Evolutionary conservation across 2,113 vertebrate species (phyloP).

Genomic region (Spheniscus mendiculus): DNA sequence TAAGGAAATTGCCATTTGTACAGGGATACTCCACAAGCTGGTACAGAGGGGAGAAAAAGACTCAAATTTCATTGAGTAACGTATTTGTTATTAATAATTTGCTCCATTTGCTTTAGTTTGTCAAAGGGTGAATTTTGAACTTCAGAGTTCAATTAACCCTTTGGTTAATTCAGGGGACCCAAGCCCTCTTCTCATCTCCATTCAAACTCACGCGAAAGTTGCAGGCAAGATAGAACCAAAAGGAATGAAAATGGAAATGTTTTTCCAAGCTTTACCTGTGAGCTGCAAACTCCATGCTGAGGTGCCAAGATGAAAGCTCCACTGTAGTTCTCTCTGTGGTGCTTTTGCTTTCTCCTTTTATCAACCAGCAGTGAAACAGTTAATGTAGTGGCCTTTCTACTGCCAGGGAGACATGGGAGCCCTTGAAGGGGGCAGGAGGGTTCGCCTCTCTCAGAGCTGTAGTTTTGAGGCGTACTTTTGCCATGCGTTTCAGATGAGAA

Average conservation of each 20-base stretch:
- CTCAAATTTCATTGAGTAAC: background rate
- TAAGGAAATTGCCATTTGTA: background rate
- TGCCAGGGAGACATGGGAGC: background rate
- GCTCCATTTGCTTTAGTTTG: background rate
- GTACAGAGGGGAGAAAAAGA: background rate
- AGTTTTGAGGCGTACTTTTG: background rate
- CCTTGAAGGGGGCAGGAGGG: background rate
- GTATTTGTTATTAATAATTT: background rate
- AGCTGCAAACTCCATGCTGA: fast-evolving
- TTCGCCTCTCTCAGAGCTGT: background rate
- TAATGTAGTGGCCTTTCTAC: background rate
- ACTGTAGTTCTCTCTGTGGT: background rate
- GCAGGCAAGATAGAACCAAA: background rate
- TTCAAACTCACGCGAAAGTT: background rate
- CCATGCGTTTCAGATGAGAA: background rate
- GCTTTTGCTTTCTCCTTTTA: background rate
- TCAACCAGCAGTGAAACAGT: background rate
- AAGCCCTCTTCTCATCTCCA: background rate
- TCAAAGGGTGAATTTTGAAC: background rate
- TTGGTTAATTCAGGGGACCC: background rate
- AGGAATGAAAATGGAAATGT: background rate
- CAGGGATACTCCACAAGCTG: background rate
- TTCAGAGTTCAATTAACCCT: too few species aligned
- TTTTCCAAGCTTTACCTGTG: background rate
- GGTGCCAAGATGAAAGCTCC: background rate